phyloP scores from a whole-genome alignment of 2,888 invertebrate species.

The Notodromas monacha region DNA sequence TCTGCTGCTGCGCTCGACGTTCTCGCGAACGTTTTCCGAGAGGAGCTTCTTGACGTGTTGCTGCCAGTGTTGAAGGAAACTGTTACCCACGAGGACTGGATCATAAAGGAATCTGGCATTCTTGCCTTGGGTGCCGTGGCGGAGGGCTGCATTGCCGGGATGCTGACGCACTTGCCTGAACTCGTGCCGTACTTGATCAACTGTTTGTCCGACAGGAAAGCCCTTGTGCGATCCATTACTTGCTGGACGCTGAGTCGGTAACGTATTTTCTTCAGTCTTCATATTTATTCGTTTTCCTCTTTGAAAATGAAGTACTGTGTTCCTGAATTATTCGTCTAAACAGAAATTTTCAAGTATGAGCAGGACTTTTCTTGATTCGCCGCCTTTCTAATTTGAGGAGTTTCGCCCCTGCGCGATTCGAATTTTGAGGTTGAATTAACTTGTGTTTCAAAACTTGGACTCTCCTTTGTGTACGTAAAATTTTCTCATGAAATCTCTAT shows the following conservation, averaged over 20 bases:
- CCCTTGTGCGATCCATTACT: constrained; percentile 82
- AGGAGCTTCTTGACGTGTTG: constrained; percentile 65
- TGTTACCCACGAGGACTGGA: constrained; percentile 78
- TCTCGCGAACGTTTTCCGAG: constrained; percentile 79
- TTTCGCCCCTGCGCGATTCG: no score
- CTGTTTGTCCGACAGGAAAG: constrained; percentile 73
- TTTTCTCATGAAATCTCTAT: no score
- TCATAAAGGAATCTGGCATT: constrained; percentile 74
- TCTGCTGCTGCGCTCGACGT: constrained; percentile 93
- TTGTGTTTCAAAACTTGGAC: no score
- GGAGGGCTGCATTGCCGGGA: constrained; percentile 74
- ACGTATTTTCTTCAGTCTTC: no score
- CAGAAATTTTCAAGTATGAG: no score
- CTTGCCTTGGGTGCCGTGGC: constrained; percentile 63
- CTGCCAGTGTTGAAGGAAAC: constrained; percentile 89
- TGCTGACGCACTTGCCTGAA: constrained; percentile 82
- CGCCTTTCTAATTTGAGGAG: no score
- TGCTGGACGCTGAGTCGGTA: constrained; percentile 93
- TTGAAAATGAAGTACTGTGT: no score
- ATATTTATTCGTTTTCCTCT: no score
- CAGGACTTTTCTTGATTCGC: no score
- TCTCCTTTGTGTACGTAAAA: no score
- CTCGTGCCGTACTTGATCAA: constrained; percentile 77
- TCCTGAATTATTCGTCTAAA: no score
- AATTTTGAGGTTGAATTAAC: no score